These are phyloP conservation scores for Dryocosmus kuriphilus DNA, from an alignment of 2,888 invertebrate species.

Conservation along the genomic window DNA sequence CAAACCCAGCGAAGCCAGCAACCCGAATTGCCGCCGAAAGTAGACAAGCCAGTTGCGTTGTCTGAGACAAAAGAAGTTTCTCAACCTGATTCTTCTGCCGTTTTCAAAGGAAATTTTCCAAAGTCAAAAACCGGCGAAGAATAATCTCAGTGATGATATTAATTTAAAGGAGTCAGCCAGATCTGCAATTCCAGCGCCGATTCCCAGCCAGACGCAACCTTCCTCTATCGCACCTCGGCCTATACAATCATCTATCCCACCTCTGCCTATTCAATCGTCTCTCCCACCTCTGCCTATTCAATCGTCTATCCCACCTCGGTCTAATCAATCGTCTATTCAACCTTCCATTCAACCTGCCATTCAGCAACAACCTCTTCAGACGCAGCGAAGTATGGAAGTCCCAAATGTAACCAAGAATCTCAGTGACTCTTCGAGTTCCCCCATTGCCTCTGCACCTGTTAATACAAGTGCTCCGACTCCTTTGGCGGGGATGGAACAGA, in stretches of 20 bases:
- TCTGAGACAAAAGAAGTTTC: constrained; percentile 57
- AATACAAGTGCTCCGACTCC: background rate
- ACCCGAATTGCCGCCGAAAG: constrained; percentile 54
- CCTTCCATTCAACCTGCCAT: constrained; percentile 30
- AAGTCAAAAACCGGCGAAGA: constrained; percentile 64
- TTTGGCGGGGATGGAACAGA: constrained; percentile 21
- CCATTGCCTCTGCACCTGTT: constrained; percentile 48
- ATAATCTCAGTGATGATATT: constrained; percentile 62
- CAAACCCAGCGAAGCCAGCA: constrained; percentile 60
- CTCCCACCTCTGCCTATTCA: constrained; percentile 22
- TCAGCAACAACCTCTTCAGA: background rate
- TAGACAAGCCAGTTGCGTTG: constrained; percentile 58
- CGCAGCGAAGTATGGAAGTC: constrained; percentile 35
- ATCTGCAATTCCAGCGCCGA: constrained; percentile 20
- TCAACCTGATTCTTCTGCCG: constrained; percentile 60
- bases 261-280: background rate
- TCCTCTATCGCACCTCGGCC: constrained; percentile 15
- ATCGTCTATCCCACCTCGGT: constrained; percentile 13
- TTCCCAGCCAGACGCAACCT: constrained; percentile 39
- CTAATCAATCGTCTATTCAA: constrained; percentile 23
- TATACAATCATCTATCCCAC: constrained; percentile 37
- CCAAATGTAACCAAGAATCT: constrained; percentile 50
- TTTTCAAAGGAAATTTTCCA: constrained; percentile 61
- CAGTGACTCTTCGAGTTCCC: constrained; percentile 50
- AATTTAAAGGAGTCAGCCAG: constrained; percentile 61